phyloP scores from a whole-genome alignment of 2,113 vertebrate species.

The Myiozetetes cayanensis region DNA sequence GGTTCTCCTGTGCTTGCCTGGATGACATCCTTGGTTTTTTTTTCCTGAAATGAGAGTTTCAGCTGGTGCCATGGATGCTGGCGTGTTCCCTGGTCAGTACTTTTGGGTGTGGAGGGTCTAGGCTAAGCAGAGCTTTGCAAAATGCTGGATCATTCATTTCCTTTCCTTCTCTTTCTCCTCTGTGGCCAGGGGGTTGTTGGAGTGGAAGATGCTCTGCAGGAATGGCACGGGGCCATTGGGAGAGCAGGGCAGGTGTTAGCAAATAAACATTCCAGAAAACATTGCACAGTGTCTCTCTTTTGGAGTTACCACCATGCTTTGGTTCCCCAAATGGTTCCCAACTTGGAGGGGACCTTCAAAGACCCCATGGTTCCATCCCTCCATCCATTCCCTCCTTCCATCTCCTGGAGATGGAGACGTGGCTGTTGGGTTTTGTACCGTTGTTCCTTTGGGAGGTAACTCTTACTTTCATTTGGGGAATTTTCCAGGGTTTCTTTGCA shows the following conservation, averaged over 20 bases:
- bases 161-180: neutral
- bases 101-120: neutral
- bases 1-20: neutral
- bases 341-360: neutral
- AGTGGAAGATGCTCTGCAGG: neutral
- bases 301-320: neutral
- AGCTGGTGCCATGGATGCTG: accelerated
- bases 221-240: neutral
- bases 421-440: neutral
- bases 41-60: neutral
- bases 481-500: neutral
- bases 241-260: neutral
- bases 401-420: neutral
- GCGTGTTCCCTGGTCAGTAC: accelerated
- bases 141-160: neutral
- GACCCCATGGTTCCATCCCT: neutral
- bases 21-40: neutral
- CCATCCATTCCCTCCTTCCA: neutral
- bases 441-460: neutral
- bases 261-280: neutral
- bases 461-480: neutral
- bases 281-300: accelerated
- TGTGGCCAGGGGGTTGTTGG: accelerated
- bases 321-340: neutral
- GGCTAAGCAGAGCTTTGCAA: neutral